Percentiles rank a stretch among this genome's conserved stretches.
Conservation (phyloP, 2,113 vertebrate genomes). For the Amazona vittata region DNA sequence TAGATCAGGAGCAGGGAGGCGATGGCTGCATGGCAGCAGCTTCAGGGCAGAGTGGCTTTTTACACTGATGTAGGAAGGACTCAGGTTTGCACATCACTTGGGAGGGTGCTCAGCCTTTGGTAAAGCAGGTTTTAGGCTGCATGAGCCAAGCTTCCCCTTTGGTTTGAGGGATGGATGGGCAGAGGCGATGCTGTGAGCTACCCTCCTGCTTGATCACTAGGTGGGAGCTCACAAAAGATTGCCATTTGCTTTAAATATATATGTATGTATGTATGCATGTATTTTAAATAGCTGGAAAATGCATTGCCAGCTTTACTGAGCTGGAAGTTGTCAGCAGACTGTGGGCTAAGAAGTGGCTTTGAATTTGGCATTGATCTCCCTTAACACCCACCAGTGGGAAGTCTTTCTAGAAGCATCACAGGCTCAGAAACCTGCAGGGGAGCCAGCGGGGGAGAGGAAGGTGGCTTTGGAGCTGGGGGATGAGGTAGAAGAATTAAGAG, state of each 20-base stretch:
- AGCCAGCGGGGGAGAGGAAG: background rate
- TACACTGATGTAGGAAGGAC: background rate
- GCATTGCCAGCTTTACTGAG: background rate
- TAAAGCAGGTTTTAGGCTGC: background rate
- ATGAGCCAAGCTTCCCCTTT: background rate
- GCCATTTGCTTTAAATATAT: background rate
- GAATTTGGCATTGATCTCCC: background rate
- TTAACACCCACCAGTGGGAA: background rate
- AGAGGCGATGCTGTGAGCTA: background rate
- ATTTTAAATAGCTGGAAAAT: background rate
- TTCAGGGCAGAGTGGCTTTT: background rate
- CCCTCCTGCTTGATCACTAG: background rate
- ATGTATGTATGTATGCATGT: background rate
- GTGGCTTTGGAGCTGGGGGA: background rate
- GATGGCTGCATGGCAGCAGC: background rate
- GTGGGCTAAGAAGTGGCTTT: background rate
- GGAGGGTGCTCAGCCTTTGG: background rate
- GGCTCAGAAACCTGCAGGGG: background rate
- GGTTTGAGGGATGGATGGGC: background rate
- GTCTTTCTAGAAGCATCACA: background rate
- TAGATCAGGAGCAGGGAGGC: accelerated
- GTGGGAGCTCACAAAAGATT: background rate
- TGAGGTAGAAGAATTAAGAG: background rate
- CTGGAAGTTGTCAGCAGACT: background rate
- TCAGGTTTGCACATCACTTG: background rate